Evolutionary conservation across 2,113 vertebrate species (phyloP), one percentile per base, ranked within the genome.

Genomic region (Neogobius melanostomus): DNA sequence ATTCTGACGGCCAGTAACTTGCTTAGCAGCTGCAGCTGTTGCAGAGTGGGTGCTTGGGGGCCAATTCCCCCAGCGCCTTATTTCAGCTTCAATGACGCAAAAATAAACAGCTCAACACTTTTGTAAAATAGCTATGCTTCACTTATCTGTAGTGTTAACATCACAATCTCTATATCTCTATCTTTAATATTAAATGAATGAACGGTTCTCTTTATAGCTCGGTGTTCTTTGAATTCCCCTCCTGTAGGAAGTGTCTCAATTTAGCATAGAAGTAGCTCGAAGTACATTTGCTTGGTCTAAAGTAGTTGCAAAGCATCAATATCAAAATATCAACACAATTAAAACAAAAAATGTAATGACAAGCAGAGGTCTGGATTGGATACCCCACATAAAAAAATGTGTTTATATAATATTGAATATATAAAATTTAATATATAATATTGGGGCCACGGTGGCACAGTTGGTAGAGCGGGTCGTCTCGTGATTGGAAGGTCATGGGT

Each of bases 1-100:
- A 88, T 87, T 98, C 94, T 98, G 97, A 98, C 95, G 93, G 94
- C 95, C 94, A 94, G 95, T 98, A 98, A 98, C 97, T 98, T 96
- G 98, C 98, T 99, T 98, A 98, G 95, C 95, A 94, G 95, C 95
- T 95, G 95, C 97, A 98, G 98, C 96, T 98, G 98, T 97, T 98
- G 94, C 93, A 61, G 93, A 93, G 93, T 92, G 49, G 88, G 94
- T 93, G 94, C 94, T 96, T 93, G 94, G 95, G 95, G 94, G 95
- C 94, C 94, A 95, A 97, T 96, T 97, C 96, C 98, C 97, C 94
- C 91, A 94, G 95, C 95, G 96, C 95, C 94, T 97, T 95, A 95
- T 96, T 98, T 99, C 96, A 95, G 95, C 97, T 95, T 96, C 95
- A 98, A 95, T 96, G 96, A 97, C 93, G 95, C 91, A 94, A 94